Evolutionary conservation across 2,113 vertebrate genomes (phyloP), one percentile per base, ranked within the genome.

Genomic region (Calidris pygmaea): DNA sequence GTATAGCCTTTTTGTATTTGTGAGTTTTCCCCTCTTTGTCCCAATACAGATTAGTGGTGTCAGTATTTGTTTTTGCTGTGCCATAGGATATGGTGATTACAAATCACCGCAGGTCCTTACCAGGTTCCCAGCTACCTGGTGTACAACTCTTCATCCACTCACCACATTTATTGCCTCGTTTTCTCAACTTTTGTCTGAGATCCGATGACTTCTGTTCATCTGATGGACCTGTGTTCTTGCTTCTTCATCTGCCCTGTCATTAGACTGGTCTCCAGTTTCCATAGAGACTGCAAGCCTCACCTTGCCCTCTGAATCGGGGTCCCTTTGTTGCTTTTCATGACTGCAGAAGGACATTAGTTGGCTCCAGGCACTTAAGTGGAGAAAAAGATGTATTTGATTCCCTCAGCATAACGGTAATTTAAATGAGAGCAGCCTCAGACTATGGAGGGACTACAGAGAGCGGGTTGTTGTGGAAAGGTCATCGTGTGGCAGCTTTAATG

Each of bases 311-410:
- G 48, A 90, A 62, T 93, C 66, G 78, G 0, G 8, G 26, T 50
- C 34, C 82, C 53, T 90, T 93, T 89, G 66, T 90, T 81, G 30
- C 12, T 3, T 93, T 90, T 81, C 71, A 55, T 58, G 73, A 29
- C 79, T 85, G 35, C 52, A 68, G 88, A 90, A 92, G 65, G 87
- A 92, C 85, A 70, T 91, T 87, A 15, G 67, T 91, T 95, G 95
- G 87, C 45, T 93, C 48, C 29, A 66, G 71, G 75, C 82, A 67
- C 41, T 82, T 52, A 68, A 58, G 29, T n/a, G 60, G 50, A 86
- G 35, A 87, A 87, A 95, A 82, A 67, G 4, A 82, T 43, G 12
- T 30, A 58, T 70, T 92, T 77, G 56, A 90, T 75, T 89, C 70
- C 45, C 27, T 93, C 65, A 81, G 30, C 34, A 39, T 60, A 95